phyloP scores from a whole-genome alignment of 2,113 vertebrate genomes.

The Dinomys branickii region DNA sequence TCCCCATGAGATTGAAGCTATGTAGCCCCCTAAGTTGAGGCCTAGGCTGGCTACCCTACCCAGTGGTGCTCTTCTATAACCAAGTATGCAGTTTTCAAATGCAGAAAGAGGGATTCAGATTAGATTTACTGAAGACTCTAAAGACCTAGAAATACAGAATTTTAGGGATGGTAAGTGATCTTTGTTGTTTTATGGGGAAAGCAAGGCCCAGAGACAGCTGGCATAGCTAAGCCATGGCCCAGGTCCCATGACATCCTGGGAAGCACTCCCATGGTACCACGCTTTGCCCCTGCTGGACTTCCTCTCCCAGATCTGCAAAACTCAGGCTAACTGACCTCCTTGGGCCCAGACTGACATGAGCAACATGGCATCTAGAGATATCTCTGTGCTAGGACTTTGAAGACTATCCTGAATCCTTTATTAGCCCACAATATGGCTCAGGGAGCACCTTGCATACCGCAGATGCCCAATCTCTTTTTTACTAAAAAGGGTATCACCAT shows the following conservation, averaged over 20 bases:
- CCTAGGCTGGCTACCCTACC: background rate
- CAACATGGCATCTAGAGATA: background rate
- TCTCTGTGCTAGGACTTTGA: background rate
- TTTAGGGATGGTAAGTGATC: background rate
- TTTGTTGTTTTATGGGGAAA: background rate
- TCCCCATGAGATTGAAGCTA: background rate
- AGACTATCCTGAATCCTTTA: background rate
- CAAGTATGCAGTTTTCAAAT: background rate
- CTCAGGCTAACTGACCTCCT: background rate
- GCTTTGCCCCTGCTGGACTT: background rate
- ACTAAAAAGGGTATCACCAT: background rate
- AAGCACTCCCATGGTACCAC: background rate
- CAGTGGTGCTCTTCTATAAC: background rate
- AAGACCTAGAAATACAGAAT: background rate
- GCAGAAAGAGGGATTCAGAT: background rate
- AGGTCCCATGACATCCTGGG: too few species aligned
- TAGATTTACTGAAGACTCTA: background rate
- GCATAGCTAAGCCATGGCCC: background rate
- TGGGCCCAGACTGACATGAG: background rate
- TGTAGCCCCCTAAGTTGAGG: background rate
- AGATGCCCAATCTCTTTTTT: background rate
- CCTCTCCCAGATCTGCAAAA: background rate
- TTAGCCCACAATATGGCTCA: background rate
- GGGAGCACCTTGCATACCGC: background rate
- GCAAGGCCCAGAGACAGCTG: background rate